phyloP scores from a whole-genome alignment of 1,140 invertebrate genomes.

The Trypoxylus dichotomus region DNA sequence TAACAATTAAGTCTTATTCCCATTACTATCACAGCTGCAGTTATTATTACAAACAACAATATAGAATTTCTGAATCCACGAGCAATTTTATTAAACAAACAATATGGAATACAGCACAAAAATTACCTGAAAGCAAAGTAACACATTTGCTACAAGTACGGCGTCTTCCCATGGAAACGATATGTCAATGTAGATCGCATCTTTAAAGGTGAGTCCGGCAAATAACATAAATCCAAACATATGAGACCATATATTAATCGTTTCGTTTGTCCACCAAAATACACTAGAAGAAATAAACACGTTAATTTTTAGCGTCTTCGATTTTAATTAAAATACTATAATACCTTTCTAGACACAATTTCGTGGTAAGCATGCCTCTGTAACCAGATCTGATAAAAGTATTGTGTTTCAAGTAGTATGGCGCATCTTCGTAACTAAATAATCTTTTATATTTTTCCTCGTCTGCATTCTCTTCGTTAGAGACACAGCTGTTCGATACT shows the following conservation, averaged over 20 bases:
- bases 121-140: slow-evolving; percentile 85
- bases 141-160: slow-evolving; percentile 76
- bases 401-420: slow-evolving; percentile 72
- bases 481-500: not conserved
- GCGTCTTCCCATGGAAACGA: slow-evolving; percentile 80
- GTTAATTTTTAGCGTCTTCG: slow-evolving; percentile 20
- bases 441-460: slow-evolving; percentile 51
- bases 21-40: too few relatives aligned
- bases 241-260: slow-evolving; percentile 97
- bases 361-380: slow-evolving; percentile 76
- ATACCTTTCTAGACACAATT: slow-evolving; percentile 85
- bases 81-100: not conserved
- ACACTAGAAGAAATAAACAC: slow-evolving; percentile 63
- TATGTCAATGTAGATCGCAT: slow-evolving; percentile 76
- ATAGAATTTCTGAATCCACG: too few relatives aligned
- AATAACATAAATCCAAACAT: slow-evolving; percentile 90
- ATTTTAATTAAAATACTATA: slow-evolving; percentile 15
- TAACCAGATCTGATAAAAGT: slow-evolving; percentile 71
- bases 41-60: too few relatives aligned
- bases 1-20: too few relatives aligned
- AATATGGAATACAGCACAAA: not conserved
- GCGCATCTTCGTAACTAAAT: slow-evolving; percentile 67
- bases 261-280: slow-evolving; percentile 97
- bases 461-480: slow-evolving; percentile 30
- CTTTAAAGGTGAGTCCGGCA: slow-evolving; percentile 79